These are phyloP conservation scores for Agonopterix subpropinquella DNA, from an alignment of 2,888 invertebrate species.

Conservation along the genomic window DNA sequence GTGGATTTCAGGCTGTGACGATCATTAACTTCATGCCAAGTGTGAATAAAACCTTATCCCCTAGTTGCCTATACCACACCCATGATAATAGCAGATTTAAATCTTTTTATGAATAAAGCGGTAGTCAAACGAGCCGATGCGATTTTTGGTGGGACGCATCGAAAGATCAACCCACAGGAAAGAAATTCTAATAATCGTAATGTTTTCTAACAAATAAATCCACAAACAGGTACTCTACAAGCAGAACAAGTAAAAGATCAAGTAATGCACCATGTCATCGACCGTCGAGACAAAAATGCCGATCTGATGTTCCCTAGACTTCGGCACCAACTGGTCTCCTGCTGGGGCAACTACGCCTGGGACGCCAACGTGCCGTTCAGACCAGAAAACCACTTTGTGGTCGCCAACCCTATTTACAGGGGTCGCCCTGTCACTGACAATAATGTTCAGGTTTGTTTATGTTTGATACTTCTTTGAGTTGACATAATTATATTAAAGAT, in stretches of 20 bases:
- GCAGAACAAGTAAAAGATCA: conserved; percentile 69
- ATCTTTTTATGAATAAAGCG: too few species aligned
- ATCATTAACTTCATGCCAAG: too few species aligned
- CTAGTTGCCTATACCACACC: too few species aligned
- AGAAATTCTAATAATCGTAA: too few species aligned
- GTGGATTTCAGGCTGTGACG: too few species aligned
- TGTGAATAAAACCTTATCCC: too few species aligned
- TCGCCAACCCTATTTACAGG: conserved; percentile 78
- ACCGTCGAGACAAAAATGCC: conserved; percentile 74
- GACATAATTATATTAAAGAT: too few species aligned
- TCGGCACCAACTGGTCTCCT: conserved; percentile 79
- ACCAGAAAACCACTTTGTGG: conserved; percentile 81
- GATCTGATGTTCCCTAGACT: conserved; percentile 80
- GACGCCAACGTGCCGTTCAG: conserved; percentile 73
- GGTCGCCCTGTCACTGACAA: conserved; percentile 81
- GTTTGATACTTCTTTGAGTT: too few species aligned
- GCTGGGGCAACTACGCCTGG: conserved; percentile 89
- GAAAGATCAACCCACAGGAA: too few species aligned
- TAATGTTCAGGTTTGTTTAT: conserved; percentile 80
- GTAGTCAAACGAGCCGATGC: too few species aligned
- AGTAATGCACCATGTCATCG: conserved; percentile 64
- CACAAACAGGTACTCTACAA: conserved; percentile 56
- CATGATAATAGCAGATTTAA: too few species aligned
- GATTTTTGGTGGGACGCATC: too few species aligned
- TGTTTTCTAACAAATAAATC: background rate